A percentile compares a stretch with the other conserved stretches of the same genome.
These are phyloP conservation scores for Lomographa bimaculata DNA, from an alignment of 2,888 invertebrate genomes.

Conservation along the genomic window DNA sequence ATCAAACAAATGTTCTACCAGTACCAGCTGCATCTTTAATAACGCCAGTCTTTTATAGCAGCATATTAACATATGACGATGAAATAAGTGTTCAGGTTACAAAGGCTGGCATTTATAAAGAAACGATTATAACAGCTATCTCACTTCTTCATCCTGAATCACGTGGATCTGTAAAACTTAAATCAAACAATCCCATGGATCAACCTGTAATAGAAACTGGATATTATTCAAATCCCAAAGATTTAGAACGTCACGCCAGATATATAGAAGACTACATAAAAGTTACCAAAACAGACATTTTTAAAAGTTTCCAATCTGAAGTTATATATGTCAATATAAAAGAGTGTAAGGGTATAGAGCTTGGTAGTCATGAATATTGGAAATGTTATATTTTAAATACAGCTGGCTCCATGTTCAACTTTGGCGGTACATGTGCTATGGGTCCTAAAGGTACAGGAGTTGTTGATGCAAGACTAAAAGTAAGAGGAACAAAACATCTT, in stretches of 20 bases:
- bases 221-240: slow-evolving; percentile 36
- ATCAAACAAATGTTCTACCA: slow-evolving; percentile 42
- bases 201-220: slow-evolving; percentile 38
- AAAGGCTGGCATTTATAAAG: slow-evolving; percentile 30
- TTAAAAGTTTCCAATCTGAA: slow-evolving; percentile 36
- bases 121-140: slow-evolving; percentile 31
- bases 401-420: slow-evolving; percentile 85
- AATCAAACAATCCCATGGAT: slow-evolving; percentile 36
- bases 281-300: slow-evolving; percentile 40
- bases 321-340: slow-evolving; percentile 29
- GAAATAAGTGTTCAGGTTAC: slow-evolving; percentile 34
- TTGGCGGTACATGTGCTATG: slow-evolving; percentile 50
- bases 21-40: slow-evolving; percentile 37
- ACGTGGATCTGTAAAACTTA: slow-evolving; percentile 40
- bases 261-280: slow-evolving; percentile 37
- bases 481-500: slow-evolving; percentile 70
- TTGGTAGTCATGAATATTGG: slow-evolving; percentile 44
- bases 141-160: slow-evolving; percentile 45
- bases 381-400: slow-evolving; percentile 40
- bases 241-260: slow-evolving; percentile 40
- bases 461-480: slow-evolving; percentile 50
- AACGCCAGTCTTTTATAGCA: slow-evolving; percentile 33
- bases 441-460: slow-evolving; percentile 43
- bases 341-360: slow-evolving; percentile 35
- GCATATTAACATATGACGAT: slow-evolving; percentile 27